Base-by-base conservation (phyloP, 2,888 invertebrate species). In the Drosophila testacea region DNA sequence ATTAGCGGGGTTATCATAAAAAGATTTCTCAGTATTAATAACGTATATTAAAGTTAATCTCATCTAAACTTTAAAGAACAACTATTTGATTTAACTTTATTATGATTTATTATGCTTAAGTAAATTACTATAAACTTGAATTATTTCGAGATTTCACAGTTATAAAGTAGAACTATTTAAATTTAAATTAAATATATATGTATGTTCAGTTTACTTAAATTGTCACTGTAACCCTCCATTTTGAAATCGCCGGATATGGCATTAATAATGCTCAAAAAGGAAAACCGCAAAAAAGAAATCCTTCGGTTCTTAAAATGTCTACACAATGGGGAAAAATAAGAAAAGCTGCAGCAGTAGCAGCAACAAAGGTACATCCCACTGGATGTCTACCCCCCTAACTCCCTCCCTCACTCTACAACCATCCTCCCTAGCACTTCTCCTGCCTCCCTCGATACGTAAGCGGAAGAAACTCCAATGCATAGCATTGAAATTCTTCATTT, bases 251-350 rank as follows among this genome's bases (percentile, higher is more conserved):
- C 22, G 60, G 32, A 52, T 60, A 30, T 52, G 13, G 22, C 57
- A 57, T 57, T 50, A 48, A 64, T 27, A 64, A 42, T 61, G 51
- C 61, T 54, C 27, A 11, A 62, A 50, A 50, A 28, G 28, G 16
- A 36, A 32, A 41, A 42, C 47, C 63, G 59, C 13, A 65, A 83
- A 88, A 81, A 81, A 79, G 76, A 79, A 86, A 88, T 90, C 89
- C 89, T 84, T 86, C 75, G 90, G 76, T 79, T 81, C 87, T 87
- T 85, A 88, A 90, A 90, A 90, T 90, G 87, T 82, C 90, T 79
- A 73, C 82, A 78, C 88, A 84, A 87, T 52, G 61, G 11, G 69
- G 63, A 47, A 46, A 56, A 56, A 52, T 5, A 41, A 41, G 50
- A 54, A 54, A 69, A 51, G 36, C n/a, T 52, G 28, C 6, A 51